Evolutionary conservation across 2,888 invertebrate genomes (phyloP).

Genomic region (Germaria angustata): DNA sequence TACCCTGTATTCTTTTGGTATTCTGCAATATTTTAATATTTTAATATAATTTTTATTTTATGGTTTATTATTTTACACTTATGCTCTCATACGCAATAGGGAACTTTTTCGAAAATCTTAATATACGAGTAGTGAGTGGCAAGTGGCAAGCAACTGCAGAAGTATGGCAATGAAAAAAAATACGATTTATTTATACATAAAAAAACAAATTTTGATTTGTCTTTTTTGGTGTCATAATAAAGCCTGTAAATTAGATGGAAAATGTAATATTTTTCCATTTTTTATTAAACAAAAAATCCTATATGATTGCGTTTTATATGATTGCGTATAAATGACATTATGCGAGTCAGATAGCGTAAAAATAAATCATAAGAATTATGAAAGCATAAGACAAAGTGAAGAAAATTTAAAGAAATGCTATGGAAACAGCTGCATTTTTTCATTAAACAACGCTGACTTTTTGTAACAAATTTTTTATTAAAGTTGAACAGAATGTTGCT

Average conservation of each 20-base stretch:
- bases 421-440: slow-evolving; percentile 61
- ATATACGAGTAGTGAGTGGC: slow-evolving; percentile 42
- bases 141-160: slow-evolving; percentile 40
- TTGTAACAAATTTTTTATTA: neutral
- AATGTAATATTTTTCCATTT: slow-evolving; percentile 56
- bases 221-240: slow-evolving; percentile 44
- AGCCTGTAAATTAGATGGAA: slow-evolving; percentile 61
- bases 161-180: slow-evolving; percentile 29
- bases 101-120: slow-evolving; percentile 12
- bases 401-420: slow-evolving; percentile 40
- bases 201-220: slow-evolving; percentile 44
- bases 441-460: slow-evolving; percentile 8
- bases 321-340: slow-evolving; percentile 27
- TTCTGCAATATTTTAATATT: slow-evolving; percentile 6
- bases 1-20: neutral
- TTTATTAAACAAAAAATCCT: neutral
- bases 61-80: slow-evolving; percentile 62
- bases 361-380: slow-evolving; percentile 59
- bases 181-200: neutral
- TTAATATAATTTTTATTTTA: slow-evolving; percentile 56
- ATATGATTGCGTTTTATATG: neutral
- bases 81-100: slow-evolving; percentile 24
- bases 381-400: slow-evolving; percentile 32
- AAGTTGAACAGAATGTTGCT: neutral
- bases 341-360: slow-evolving; percentile 14